Base-by-base conservation (phyloP, 2,888 invertebrate genomes). In the Leptothorax acervorum region DNA sequence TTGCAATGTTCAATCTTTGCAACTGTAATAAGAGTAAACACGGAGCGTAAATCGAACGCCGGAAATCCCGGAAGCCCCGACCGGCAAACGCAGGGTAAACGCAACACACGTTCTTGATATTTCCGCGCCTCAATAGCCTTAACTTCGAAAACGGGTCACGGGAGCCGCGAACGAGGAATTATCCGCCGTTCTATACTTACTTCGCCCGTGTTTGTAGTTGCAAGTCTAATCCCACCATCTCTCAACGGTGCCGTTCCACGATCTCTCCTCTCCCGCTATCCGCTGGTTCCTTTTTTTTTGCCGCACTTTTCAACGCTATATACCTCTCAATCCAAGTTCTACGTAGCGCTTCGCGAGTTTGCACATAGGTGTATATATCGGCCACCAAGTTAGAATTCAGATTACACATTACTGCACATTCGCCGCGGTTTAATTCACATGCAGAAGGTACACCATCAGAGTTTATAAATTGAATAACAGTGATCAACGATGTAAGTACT, bases 81-180 rank as follows among this genome's bases (percentile, higher is more conserved):
- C 9, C 63, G 35, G 53, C 63, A 23, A 75, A 55, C 42, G 51
- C 65, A 39, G 35, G 9, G 18, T 81, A 73, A 73, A 81, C 60
- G 60, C 60, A 60, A 73, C 48, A 60, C 73, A 81, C 35, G 60
- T 79, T 81, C 60, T 48, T 73, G 73, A 81, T 81, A 81, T 81
- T 81, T 73, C 23, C 73, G 12, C 71, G 42, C 60, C 39, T 73
- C 87, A 71, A 88, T 86, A 88, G 86, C 81, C 84, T 86, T 83
- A 89, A 83, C 85, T 85, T 66, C 51, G 74, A 75, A 88, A 89
- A 71, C 84, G 85, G 89, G 87, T 85, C 87, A 76, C 68, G 68
- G 71, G 62, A 85, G 73, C 79, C 85, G 89, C 82, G 82, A 84
- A 84, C 86, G 83, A 87, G 85, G 85, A 89, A 87, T 87, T 88